These are phyloP conservation scores for Pterostichus niger DNA, from an alignment of 2,888 invertebrate genomes.

Conservation along the genomic window DNA sequence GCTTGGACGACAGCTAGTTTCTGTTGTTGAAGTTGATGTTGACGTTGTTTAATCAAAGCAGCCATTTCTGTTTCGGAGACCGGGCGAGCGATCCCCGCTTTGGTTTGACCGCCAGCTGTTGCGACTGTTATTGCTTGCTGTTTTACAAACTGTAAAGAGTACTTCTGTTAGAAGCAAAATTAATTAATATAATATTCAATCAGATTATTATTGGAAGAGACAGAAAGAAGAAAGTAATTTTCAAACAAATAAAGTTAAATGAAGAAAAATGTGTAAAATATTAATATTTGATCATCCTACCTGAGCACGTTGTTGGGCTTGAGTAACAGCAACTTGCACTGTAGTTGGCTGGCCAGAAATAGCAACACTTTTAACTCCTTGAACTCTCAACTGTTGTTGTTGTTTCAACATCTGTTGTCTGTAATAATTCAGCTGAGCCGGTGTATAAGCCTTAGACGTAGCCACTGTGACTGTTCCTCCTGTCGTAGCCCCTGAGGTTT, in stretches of 20 bases:
- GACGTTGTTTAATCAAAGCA: conserved; percentile 78
- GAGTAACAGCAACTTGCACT: conserved; percentile 74
- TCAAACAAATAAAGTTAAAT: too few species aligned
- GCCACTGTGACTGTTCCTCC: conserved; percentile 73
- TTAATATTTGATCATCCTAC: too few species aligned
- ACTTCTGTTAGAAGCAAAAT: conserved; percentile 1
- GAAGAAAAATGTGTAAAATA: too few species aligned
- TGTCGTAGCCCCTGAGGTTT: conserved; percentile 72
- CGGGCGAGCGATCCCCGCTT: conserved; percentile 74
- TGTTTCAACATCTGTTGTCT: conserved; percentile 79
- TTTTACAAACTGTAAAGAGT: conserved; percentile 72
- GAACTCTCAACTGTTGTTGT: conserved; percentile 74
- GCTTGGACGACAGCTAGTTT: conserved; percentile 72
- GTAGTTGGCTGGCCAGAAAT: conserved; percentile 70
- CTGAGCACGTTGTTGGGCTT: conserved; percentile 73
- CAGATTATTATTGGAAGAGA: too few species aligned
- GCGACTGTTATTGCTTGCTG: conserved; percentile 75
- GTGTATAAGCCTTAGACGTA: conserved; percentile 79
- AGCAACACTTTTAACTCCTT: conserved; percentile 69
- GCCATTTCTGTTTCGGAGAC: conserved; percentile 80
- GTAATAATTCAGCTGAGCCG: conserved; percentile 81
- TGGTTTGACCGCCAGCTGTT: conserved; percentile 71
- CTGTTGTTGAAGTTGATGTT: conserved; percentile 74
- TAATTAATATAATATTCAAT: too few species aligned
- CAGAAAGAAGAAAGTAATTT: too few species aligned